These are phyloP conservation scores for Dolichoris vasculosae DNA, from an alignment of 1,140 invertebrate genomes.

Conservation along the genomic window DNA sequence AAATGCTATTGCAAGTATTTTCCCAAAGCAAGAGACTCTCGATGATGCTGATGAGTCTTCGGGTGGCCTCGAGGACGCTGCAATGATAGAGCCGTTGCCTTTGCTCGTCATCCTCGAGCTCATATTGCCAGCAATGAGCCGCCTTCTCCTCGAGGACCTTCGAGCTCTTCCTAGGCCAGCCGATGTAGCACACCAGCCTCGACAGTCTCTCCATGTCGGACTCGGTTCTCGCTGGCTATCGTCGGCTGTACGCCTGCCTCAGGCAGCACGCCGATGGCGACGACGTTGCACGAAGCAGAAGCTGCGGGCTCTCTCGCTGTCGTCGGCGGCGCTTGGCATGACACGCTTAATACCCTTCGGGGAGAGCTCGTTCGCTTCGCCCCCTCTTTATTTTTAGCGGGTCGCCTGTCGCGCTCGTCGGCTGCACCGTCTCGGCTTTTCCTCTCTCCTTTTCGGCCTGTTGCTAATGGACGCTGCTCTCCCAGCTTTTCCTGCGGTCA, in stretches of 20 bases:
- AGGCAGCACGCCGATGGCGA: conserved; percentile 25
- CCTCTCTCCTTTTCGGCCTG: not conserved
- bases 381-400: conserved; percentile 52
- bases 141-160: not conserved
- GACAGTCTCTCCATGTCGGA: conserved; percentile 12
- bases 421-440: not conserved
- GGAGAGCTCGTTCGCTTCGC: not conserved
- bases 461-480: not conserved
- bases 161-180: not conserved
- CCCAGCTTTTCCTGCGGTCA: not conserved
- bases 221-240: not conserved
- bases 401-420: conserved; percentile 13
- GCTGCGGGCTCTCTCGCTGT: conserved; percentile 5
- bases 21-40: conserved; percentile 61
- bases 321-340: conserved; percentile 41
- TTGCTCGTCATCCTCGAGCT: not conserved
- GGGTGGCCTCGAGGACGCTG: not conserved
- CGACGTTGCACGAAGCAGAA: conserved; percentile 6
- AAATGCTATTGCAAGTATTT: conserved; percentile 67
- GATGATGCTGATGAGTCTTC: not conserved
- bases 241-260: conserved; percentile 5
- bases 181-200: not conserved
- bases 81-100: not conserved
- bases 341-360: conserved; percentile 37
- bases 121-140: not conserved